Conservation (phyloP, 2,888 invertebrate genomes). For the Eristalis tenax region DNA sequence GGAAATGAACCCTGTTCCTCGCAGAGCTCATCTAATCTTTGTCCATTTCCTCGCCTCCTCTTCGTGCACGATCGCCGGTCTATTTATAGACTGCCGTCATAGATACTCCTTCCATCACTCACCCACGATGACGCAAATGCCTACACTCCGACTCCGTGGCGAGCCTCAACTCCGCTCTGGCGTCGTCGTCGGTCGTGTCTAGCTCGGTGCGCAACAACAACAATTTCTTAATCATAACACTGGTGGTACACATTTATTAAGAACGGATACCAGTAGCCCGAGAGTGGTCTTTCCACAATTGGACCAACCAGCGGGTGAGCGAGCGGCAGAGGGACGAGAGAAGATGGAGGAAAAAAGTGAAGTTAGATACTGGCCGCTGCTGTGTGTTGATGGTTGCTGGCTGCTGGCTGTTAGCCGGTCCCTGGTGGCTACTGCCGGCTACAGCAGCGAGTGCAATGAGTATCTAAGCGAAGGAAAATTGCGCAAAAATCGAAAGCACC, state of each 20-base stretch:
- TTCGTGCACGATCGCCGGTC: neutral
- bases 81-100: neutral
- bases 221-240: conserved; percentile 36
- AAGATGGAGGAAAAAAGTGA: conserved; percentile 40
- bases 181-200: conserved; percentile 13
- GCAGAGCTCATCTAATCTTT: neutral
- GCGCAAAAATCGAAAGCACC: conserved; percentile 63
- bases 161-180: neutral
- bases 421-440: neutral
- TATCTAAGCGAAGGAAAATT: conserved; percentile 27
- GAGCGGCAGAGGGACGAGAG: neutral
- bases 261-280: conserved; percentile 42
- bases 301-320: conserved; percentile 6
- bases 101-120: conserved; percentile 23
- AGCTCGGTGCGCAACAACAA: conserved; percentile 8
- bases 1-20: neutral
- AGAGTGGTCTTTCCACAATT: conserved; percentile 58
- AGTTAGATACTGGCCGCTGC: conserved; percentile 39
- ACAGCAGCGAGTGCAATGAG: neutral
- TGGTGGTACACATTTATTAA: conserved; percentile 43
- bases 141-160: neutral
- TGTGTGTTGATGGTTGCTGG: neutral
- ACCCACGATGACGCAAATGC: conserved; percentile 20
- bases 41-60: neutral
- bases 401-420: neutral